Percentiles rank a stretch among this genome's conserved stretches.
phyloP scores from a whole-genome alignment of 2,797 vertebrate genomes.

The Sternotherus odoratus region DNA sequence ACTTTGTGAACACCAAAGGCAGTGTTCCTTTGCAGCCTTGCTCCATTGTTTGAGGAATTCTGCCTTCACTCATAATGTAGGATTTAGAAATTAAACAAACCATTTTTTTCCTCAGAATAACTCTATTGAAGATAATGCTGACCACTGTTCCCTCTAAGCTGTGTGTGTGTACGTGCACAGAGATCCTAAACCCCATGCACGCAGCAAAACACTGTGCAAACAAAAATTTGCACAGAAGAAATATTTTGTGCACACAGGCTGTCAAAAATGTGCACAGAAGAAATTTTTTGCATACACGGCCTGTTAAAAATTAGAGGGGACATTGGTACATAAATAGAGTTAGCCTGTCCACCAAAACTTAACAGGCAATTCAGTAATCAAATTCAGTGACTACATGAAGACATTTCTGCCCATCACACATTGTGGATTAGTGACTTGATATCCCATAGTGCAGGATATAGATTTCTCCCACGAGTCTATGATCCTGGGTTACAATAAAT shows the following conservation, averaged over 20 bases:
- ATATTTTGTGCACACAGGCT: too few species aligned
- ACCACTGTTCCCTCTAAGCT: neutral
- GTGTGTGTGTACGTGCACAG: too few species aligned
- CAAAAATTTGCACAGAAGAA: too few species aligned
- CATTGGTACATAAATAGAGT: neutral
- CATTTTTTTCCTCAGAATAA: neutral
- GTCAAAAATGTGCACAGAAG: too few species aligned
- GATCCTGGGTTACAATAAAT: conserved; percentile 35
- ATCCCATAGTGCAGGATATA: neutral
- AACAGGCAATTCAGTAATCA: neutral
- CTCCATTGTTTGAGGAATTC: neutral
- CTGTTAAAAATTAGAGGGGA: too few species aligned
- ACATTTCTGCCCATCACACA: neutral
- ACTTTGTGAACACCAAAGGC: neutral
- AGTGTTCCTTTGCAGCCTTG: neutral
- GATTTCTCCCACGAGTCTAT: conserved; percentile 31
- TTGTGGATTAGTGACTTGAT: conserved; percentile 18
- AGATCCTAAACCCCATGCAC: too few species aligned
- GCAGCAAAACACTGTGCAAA: too few species aligned
- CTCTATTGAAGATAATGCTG: neutral
- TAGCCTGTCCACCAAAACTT: neutral
- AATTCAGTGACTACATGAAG: neutral
- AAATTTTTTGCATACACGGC: too few species aligned
- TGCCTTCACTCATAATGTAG: neutral
- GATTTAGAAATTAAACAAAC: neutral